Conservation (phyloP, 2,113 vertebrate genomes). For the Gallinago media region DNA sequence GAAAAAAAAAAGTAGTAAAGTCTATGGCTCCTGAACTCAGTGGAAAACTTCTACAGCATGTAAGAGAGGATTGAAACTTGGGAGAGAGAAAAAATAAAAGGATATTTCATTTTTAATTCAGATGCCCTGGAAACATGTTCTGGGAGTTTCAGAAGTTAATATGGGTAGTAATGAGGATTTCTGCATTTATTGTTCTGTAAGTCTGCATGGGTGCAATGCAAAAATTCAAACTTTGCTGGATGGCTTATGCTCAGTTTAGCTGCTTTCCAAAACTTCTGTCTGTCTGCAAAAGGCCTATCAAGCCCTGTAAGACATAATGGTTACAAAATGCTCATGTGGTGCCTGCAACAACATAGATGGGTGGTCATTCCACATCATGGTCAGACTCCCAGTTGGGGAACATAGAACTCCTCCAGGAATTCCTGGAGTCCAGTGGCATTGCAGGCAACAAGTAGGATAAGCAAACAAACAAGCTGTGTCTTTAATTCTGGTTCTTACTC, state of each 20-base stretch:
- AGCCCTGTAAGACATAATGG: not conserved
- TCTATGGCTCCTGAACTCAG: not conserved
- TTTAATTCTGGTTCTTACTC: not conserved
- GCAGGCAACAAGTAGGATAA: not conserved
- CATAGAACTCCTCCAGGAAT: not conserved
- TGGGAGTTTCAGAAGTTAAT: not conserved
- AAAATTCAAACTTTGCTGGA: not conserved
- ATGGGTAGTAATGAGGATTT: not conserved
- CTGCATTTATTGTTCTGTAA: not conserved
- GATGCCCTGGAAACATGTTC: not conserved
- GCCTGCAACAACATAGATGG: not conserved
- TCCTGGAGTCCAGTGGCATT: not conserved
- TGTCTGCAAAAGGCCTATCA: not conserved
- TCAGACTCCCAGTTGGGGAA: not conserved
- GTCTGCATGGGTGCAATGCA: not conserved
- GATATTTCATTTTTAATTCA: not conserved
- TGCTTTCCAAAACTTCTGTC: not conserved
- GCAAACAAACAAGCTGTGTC: not conserved
- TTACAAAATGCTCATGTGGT: not conserved
- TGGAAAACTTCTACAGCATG: not conserved
- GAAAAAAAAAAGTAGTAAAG: not conserved
- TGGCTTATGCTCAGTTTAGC: not conserved
- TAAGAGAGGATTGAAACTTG: not conserved
- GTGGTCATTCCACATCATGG: not conserved
- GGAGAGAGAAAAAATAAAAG: not conserved